Percentiles rank a stretch among this genome's conserved stretches.
Conservation (phyloP, 1,140 invertebrate species). For the Acromyrmex echinatior region DNA sequence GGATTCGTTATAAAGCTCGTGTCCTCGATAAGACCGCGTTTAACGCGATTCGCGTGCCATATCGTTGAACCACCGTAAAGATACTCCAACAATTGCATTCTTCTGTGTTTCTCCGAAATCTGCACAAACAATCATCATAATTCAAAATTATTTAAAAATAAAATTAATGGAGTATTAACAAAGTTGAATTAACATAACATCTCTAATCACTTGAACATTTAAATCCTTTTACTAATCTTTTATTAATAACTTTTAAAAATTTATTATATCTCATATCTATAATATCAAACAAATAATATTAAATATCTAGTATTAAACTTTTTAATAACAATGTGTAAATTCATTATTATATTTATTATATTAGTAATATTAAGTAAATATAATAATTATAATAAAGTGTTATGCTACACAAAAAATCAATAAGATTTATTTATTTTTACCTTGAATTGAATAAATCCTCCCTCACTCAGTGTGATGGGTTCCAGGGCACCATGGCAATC, state of each 20-base stretch:
- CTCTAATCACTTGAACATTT: not conserved
- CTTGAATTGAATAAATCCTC: slow-evolving; percentile 92
- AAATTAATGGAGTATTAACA: not conserved
- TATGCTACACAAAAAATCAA: not conserved
- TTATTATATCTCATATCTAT: not conserved
- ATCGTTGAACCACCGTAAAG: slow-evolving; percentile 91
- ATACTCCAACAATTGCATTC: slow-evolving; percentile 94
- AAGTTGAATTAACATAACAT: not conserved
- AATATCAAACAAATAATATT: not conserved
- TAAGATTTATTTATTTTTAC: slow-evolving; percentile 64
- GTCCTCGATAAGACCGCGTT: slow-evolving; percentile 73
- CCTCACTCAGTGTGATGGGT: slow-evolving; percentile 92
- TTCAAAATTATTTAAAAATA: slow-evolving; percentile 21
- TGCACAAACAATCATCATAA: slow-evolving; percentile 50
- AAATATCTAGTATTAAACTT: not conserved
- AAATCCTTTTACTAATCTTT: not conserved
- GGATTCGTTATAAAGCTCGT: slow-evolving; percentile 73
- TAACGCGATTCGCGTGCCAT: slow-evolving; percentile 88
- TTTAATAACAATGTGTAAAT: not conserved
- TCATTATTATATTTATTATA: not conserved
- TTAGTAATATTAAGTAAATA: not conserved
- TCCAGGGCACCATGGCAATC: slow-evolving; percentile 93
- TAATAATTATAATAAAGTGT: not conserved
- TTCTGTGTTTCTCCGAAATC: slow-evolving; percentile 93
- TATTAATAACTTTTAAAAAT: not conserved